Conservation (phyloP, 2,113 vertebrate species). For the Oncorhynchus masou region DNA sequence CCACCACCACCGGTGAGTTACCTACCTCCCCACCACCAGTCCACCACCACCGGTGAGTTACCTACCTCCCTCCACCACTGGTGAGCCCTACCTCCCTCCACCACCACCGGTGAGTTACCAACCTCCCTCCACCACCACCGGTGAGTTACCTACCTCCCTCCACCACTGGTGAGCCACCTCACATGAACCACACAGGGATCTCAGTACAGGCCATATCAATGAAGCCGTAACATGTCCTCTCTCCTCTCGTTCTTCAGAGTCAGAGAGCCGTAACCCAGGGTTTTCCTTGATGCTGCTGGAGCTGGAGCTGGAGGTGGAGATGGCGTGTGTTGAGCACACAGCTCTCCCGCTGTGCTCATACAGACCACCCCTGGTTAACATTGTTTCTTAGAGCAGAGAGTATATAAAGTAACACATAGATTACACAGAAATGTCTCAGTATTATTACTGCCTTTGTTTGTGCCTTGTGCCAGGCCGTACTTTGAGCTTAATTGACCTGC, state of each 20-base stretch:
- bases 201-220: too few relatives aligned
- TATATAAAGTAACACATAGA: background rate
- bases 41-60: too few relatives aligned
- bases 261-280: conserved; percentile 15
- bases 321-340: conserved; percentile 20
- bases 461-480: too few relatives aligned
- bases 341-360: background rate
- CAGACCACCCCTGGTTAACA: background rate
- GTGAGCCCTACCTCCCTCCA: conserved; percentile 33
- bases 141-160: conserved; percentile 33
- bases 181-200: background rate
- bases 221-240: background rate
- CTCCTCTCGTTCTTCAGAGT: conserved; percentile 13
- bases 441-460: background rate
- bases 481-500: too few relatives aligned
- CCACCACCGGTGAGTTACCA: conserved; percentile 38
- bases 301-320: conserved; percentile 31
- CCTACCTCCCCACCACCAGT: too few relatives aligned
- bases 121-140: conserved; percentile 31
- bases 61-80: conserved; percentile 6
- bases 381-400: too few relatives aligned
- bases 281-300: conserved; percentile 19
- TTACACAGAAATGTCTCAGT: background rate
- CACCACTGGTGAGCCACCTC: conserved; percentile 20
- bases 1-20: too few relatives aligned